phyloP scores from a whole-genome alignment of 2,113 vertebrate species.

The Malurus cyaneus region DNA sequence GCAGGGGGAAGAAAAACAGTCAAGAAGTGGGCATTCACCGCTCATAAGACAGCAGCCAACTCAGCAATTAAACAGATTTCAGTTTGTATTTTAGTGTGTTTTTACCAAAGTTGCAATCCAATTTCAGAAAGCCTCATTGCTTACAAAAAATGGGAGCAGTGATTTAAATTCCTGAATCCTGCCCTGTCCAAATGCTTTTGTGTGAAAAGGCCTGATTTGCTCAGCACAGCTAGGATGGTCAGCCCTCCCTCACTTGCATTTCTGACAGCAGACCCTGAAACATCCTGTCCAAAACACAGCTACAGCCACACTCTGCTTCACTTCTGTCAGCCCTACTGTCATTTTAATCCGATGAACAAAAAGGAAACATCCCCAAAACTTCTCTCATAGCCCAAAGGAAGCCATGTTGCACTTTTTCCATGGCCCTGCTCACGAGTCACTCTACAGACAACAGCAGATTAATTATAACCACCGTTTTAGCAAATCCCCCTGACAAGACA shows the following conservation, averaged over 20 bases:
- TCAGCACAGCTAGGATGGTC: not conserved
- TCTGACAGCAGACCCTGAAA: not conserved
- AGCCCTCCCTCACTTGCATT: not conserved
- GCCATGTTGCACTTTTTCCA: slow-evolving; percentile 6
- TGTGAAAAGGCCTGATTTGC: not conserved
- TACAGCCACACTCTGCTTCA: not conserved
- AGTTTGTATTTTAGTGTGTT: not conserved
- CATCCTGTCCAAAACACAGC: not conserved
- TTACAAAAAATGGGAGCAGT: not conserved
- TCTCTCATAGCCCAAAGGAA: slow-evolving; percentile 52
- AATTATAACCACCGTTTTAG: slow-evolving; percentile 61
- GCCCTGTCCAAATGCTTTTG: not conserved
- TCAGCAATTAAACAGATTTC: not conserved
- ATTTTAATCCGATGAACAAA: not conserved
- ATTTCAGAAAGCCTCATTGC: not conserved
- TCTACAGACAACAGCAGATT: slow-evolving; percentile 61
- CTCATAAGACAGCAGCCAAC: not conserved
- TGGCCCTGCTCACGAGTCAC: slow-evolving; percentile 30
- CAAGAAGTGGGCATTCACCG: not conserved
- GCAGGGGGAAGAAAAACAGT: accelerated
- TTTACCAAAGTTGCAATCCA: not conserved
- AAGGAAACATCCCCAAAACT: not conserved
- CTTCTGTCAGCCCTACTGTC: not conserved
- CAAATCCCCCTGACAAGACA: slow-evolving; percentile 58
- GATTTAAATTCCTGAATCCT: not conserved